Percentiles rank a stretch among this genome's conserved stretches.
Evolutionary conservation across 1,140 invertebrate genomes (phyloP).

Genomic region (Eulimnadia texana): DNA sequence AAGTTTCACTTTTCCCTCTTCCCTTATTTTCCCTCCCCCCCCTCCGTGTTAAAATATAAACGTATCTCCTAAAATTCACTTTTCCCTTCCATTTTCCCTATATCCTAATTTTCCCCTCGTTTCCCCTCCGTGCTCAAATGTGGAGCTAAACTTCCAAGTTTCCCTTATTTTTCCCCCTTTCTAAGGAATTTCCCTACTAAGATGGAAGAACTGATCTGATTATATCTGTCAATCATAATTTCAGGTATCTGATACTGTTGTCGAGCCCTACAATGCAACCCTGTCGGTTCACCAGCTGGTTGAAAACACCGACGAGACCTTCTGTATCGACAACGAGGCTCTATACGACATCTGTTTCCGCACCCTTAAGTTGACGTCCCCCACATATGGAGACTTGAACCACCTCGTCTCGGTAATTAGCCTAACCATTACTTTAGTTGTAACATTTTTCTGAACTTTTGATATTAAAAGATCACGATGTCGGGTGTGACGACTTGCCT

Average conservation of each 20-base stretch:
- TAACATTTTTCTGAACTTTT: background rate
- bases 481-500: conserved; percentile 76
- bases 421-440: background rate
- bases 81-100: no score
- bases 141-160: no score
- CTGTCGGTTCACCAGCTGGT: conserved; percentile 54
- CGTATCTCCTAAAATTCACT: no score
- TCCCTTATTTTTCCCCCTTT: no score
- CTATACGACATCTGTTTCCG: conserved; percentile 65
- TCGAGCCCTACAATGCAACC: conserved; percentile 61
- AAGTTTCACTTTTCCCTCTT: no score
- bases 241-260: conserved; percentile 59
- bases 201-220: no score
- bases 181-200: no score
- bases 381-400: conserved; percentile 39
- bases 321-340: conserved; percentile 69
- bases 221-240: no score
- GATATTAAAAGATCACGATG: conserved; percentile 55
- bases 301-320: conserved; percentile 61
- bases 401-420: conserved; percentile 34
- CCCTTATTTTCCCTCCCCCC: no score
- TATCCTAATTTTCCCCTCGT: no score
- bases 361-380: conserved; percentile 52
- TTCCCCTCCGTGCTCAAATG: no score
- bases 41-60: no score